Evolutionary conservation across 64 coral and sea anemone genomes (phyloP).

Genomic region (Montipora capricornis): DNA sequence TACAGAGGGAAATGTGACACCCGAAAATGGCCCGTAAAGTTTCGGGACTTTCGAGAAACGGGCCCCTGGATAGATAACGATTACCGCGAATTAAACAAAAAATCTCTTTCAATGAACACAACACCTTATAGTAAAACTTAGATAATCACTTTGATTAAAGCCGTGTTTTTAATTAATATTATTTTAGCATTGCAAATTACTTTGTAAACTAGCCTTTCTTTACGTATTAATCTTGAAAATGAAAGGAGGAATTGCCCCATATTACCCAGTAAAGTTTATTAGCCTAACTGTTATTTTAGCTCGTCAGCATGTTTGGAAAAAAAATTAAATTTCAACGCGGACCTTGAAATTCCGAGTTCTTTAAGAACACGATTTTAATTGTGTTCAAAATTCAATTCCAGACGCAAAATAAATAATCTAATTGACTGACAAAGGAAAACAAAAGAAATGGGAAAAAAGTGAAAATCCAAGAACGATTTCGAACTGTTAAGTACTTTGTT

Average conservation of each 20-base stretch:
- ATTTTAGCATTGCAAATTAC: background rate
- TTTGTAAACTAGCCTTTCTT: background rate
- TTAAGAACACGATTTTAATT: background rate
- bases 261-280: background rate
- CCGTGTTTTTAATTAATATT: too few relatives aligned
- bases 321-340: background rate
- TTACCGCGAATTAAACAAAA: background rate
- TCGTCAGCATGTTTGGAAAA: background rate
- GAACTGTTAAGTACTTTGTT: too few relatives aligned
- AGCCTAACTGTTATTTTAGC: background rate
- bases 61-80: background rate
- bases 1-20: too few relatives aligned
- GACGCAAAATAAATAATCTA: slow-evolving; percentile 3
- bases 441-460: too few relatives aligned
- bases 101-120: background rate
- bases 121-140: background rate
- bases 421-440: background rate
- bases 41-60: too few relatives aligned
- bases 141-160: background rate
- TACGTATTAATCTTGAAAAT: too few relatives aligned
- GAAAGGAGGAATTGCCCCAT: too few relatives aligned
- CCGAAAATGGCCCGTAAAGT: too few relatives aligned
- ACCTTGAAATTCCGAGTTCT: background rate
- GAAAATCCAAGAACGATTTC: too few relatives aligned
- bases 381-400: background rate